These are phyloP conservation scores for Xenopus petersii DNA, from an alignment of 2,797 vertebrate genomes.

Conservation along the genomic window DNA sequence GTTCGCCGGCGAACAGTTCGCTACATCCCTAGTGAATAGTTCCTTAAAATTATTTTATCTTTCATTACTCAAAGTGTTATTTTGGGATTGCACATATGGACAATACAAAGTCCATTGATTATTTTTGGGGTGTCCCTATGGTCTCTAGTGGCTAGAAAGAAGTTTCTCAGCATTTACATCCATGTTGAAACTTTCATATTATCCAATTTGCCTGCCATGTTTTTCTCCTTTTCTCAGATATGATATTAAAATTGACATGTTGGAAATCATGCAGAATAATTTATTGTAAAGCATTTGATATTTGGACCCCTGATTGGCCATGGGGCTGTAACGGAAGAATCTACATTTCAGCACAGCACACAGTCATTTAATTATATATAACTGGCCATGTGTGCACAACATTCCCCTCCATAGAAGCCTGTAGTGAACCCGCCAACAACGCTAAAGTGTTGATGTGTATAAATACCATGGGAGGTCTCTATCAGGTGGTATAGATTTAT, in stretches of 20 bases:
- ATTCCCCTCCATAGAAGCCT: neutral
- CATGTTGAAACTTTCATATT: too few relatives aligned
- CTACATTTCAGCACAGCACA: neutral
- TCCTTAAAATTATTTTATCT: too few relatives aligned
- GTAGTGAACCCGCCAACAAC: conserved; percentile 22
- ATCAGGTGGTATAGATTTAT: conserved; percentile 48
- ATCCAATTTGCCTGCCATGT: too few relatives aligned
- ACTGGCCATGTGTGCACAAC: neutral
- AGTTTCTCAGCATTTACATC: too few relatives aligned
- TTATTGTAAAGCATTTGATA: neutral
- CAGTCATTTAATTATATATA: conserved; percentile 7
- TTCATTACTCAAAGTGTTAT: too few relatives aligned
- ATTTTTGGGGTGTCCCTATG: too few relatives aligned
- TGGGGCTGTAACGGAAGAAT: neutral
- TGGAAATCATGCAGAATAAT: neutral
- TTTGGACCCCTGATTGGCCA: neutral
- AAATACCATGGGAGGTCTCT: neutral
- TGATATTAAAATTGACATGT: neutral
- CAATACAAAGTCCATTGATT: too few relatives aligned
- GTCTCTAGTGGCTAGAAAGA: too few relatives aligned
- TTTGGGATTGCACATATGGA: too few relatives aligned
- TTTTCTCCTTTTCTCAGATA: too few relatives aligned
- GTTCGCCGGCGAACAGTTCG: too few relatives aligned
- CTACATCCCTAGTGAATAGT: too few relatives aligned
- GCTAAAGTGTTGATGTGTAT: neutral